A percentile compares a stretch with the other conserved stretches of the same genome.
phyloP scores from a whole-genome alignment of 2,113 vertebrate genomes.

The Trogon melanurus region DNA sequence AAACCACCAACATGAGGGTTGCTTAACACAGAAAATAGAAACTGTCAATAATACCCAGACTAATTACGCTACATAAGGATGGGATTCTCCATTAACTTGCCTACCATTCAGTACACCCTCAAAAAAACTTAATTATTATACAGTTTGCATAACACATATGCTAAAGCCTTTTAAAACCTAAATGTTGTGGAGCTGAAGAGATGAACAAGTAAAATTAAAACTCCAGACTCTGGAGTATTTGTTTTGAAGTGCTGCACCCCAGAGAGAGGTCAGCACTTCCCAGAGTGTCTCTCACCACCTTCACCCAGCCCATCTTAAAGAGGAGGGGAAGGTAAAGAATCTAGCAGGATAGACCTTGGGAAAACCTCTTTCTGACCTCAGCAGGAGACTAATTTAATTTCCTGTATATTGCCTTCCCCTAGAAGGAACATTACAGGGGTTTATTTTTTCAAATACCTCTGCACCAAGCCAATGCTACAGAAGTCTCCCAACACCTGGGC shows the following conservation, averaged over 20 bases:
- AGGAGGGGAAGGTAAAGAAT: neutral
- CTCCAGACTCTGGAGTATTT: neutral
- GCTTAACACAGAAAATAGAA: neutral
- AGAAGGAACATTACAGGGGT: neutral
- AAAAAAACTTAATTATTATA: neutral
- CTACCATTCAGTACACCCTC: neutral
- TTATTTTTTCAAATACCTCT: neutral
- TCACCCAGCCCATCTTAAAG: too few relatives aligned
- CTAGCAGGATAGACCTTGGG: neutral
- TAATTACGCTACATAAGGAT: neutral
- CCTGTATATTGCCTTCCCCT: neutral
- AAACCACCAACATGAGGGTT: neutral
- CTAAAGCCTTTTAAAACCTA: neutral
- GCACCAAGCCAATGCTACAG: neutral
- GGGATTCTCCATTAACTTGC: neutral
- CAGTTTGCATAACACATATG: neutral
- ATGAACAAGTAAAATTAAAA: neutral
- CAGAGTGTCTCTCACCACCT: neutral
- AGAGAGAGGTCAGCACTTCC: neutral
- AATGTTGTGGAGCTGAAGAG: neutral
- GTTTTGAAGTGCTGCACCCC: neutral
- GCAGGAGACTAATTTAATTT: neutral
- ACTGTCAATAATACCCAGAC: neutral
- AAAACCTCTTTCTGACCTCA: neutral
- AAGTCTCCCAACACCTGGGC: neutral